These are phyloP conservation scores for Metallyticus violacea DNA, from an alignment of 2,888 invertebrate genomes.

Conservation along the genomic window DNA sequence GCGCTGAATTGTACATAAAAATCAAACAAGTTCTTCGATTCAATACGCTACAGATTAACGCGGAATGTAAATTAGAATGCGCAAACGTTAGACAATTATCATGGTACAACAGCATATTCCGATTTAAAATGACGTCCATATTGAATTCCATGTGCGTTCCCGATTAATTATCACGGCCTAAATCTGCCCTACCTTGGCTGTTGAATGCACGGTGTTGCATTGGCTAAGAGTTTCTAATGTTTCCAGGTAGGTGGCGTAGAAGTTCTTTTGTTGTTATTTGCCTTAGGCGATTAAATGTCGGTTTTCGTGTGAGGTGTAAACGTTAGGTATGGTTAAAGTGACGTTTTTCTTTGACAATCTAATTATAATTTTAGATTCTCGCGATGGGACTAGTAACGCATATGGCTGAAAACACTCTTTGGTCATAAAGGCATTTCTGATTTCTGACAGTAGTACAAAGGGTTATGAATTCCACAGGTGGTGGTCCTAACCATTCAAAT, in stretches of 20 bases:
- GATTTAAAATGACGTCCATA: too few species aligned
- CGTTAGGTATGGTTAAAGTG: neutral
- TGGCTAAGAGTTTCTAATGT: neutral
- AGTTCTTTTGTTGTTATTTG: conserved; percentile 23
- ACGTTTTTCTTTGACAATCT: neutral
- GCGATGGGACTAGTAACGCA: neutral
- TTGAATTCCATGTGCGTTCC: too few species aligned
- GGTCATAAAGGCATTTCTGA: neutral
- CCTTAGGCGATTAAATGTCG: conserved; percentile 19
- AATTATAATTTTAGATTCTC: neutral
- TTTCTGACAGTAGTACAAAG: neutral
- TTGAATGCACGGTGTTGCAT: neutral
- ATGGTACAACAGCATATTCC: too few species aligned
- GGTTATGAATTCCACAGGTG: conserved; percentile 8
- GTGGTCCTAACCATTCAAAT: neutral
- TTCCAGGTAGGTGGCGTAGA: conserved; percentile 8
- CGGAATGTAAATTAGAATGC: too few species aligned
- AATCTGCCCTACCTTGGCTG: too few species aligned
- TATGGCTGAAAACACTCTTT: neutral
- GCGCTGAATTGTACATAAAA: too few species aligned
- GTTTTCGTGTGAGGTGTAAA: neutral
- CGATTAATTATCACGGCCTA: too few species aligned
- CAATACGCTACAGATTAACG: too few species aligned
- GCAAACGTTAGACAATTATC: too few species aligned
- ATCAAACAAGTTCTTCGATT: too few species aligned